Evolutionary conservation across 2,113 vertebrate species (phyloP).

Genomic region (Bambusicola thoracicus): DNA sequence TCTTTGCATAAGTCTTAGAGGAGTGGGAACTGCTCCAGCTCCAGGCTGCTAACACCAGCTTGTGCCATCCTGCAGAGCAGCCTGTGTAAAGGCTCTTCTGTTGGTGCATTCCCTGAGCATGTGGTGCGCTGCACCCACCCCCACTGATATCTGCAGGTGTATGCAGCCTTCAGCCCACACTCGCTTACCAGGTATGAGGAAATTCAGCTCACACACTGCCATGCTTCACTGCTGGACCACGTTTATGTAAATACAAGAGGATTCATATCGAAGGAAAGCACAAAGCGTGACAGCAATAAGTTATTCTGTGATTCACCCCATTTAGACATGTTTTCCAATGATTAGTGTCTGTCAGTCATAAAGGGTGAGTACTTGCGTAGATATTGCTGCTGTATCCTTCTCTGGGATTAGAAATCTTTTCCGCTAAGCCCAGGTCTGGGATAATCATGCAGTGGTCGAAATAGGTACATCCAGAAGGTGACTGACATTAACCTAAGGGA

Average conservation of each 20-base stretch:
- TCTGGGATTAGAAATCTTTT: background rate
- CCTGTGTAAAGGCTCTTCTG: background rate
- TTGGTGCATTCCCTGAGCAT: background rate
- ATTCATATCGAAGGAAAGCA: background rate
- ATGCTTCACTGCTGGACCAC: background rate
- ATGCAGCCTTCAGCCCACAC: background rate
- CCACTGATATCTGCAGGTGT: background rate
- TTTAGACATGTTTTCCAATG: background rate
- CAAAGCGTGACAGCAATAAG: background rate
- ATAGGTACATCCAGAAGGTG: background rate
- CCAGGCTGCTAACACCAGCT: background rate
- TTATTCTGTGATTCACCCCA: constrained; percentile 5
- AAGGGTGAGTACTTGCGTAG: background rate
- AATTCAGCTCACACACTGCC: background rate
- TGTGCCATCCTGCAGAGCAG: background rate
- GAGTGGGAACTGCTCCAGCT: background rate
- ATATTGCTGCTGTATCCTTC: background rate
- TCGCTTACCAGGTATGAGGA: background rate
- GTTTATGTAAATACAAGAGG: background rate
- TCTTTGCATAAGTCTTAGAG: background rate
- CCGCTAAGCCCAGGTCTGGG: background rate
- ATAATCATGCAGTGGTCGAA: background rate
- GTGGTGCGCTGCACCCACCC: background rate
- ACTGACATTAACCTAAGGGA: background rate
- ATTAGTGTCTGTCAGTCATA: constrained; percentile 3